Conservation (phyloP, 2,113 vertebrate genomes). For the Sporophila hypoxantha region DNA sequence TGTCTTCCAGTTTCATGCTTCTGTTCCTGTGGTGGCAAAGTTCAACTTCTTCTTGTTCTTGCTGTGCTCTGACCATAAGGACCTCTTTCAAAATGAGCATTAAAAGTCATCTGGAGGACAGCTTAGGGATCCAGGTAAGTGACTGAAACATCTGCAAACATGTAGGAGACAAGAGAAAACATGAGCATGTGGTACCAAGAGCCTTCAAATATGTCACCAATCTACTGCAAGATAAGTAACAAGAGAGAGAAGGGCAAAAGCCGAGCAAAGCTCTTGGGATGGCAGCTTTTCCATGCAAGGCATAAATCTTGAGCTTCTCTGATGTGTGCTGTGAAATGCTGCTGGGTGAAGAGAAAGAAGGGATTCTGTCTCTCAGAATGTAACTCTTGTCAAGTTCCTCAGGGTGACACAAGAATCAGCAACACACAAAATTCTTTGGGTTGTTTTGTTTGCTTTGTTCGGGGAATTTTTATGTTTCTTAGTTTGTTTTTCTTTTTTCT, state of each 20-base stretch:
- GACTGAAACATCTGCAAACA: background rate
- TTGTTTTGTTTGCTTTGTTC: background rate
- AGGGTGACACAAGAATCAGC: background rate
- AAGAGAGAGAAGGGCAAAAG: background rate
- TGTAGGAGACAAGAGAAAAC: background rate
- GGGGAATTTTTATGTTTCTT: background rate
- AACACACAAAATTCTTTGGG: background rate
- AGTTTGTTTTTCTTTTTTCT: background rate
- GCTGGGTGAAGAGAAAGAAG: background rate
- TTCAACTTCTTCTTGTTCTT: background rate
- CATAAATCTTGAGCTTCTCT: background rate
- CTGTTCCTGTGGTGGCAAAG: background rate
- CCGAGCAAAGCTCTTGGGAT: background rate
- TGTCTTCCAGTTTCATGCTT: background rate
- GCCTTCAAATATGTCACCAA: background rate
- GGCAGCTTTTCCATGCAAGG: background rate
- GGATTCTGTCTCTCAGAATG: background rate
- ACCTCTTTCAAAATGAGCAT: background rate
- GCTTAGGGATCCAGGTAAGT: background rate
- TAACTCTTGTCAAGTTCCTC: background rate
- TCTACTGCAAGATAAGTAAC: background rate
- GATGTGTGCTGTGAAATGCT: background rate
- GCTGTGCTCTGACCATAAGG: background rate
- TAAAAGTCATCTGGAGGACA: background rate
- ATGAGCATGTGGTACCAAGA: background rate